Evolutionary conservation across 1,140 invertebrate genomes (phyloP).

Genomic region (honey bee (Apis mellifera)): Amel_HAv3.1 CM009931.2:24480501-24481000

Average conservation of each 20-base stretch:
- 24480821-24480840: too few relatives aligned
- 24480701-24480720: slow-evolving; percentile 20
- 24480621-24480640: slow-evolving; percentile 14
- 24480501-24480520: slow-evolving; percentile 40
- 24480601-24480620: background rate
- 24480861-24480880: too few relatives aligned
- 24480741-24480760: slow-evolving; percentile 12
- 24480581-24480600: background rate
- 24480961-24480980: too few relatives aligned
- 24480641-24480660: background rate
- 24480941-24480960: too few relatives aligned
- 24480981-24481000: too few relatives aligned
- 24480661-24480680: background rate
- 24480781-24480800: background rate
- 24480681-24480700: slow-evolving; percentile 12
- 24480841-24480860: too few relatives aligned
- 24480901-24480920: too few relatives aligned
- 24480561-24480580: slow-evolving; percentile 41
- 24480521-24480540: slow-evolving; percentile 42
- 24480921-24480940: too few relatives aligned
- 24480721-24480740: slow-evolving; percentile 22
- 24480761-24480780: slow-evolving; percentile 3
- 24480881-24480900: too few relatives aligned
- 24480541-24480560: slow-evolving; percentile 39
- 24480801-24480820: too few relatives aligned